Conservation (phyloP, 2,888 invertebrate genomes). For the Macrosoma leucophasiata region DNA sequence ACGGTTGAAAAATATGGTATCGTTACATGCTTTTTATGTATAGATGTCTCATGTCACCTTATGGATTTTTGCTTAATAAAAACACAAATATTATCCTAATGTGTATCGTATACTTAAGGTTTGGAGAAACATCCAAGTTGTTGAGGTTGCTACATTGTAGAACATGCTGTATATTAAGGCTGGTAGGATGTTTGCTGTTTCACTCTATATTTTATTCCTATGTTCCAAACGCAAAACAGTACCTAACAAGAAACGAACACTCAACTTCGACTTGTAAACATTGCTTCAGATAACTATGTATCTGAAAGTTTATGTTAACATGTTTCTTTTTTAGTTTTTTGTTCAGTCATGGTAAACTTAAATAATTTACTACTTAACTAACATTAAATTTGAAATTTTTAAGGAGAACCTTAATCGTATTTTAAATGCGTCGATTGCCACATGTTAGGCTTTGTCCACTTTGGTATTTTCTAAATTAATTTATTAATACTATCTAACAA, state of each 20-base stretch:
- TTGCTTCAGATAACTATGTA: constrained; percentile 52
- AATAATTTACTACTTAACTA: no score
- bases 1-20: no score
- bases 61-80: constrained; percentile 38
- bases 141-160: constrained; percentile 18
- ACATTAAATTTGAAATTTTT: no score
- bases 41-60: constrained; percentile 48
- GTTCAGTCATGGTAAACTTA: constrained; percentile 2
- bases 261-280: constrained; percentile 33
- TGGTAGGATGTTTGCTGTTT: constrained; percentile 22
- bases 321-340: constrained; percentile 22
- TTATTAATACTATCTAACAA: no score
- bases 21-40: constrained; percentile 56
- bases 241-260: no score
- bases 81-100: constrained; percentile 44
- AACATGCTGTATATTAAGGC: constrained; percentile 22
- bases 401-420: no score
- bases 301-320: constrained; percentile 59
- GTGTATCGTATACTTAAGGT: constrained; percentile 32
- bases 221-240: constrained; percentile 17
- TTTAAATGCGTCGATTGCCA: no score
- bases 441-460: no score
- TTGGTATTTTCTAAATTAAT: no score
- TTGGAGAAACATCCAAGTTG: constrained; percentile 27
- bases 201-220: constrained; percentile 10